Evolutionary conservation across 2,113 vertebrate species (phyloP), one percentile per base, ranked within the genome.

Genomic region (Tetraodon nigroviridis): DNA sequence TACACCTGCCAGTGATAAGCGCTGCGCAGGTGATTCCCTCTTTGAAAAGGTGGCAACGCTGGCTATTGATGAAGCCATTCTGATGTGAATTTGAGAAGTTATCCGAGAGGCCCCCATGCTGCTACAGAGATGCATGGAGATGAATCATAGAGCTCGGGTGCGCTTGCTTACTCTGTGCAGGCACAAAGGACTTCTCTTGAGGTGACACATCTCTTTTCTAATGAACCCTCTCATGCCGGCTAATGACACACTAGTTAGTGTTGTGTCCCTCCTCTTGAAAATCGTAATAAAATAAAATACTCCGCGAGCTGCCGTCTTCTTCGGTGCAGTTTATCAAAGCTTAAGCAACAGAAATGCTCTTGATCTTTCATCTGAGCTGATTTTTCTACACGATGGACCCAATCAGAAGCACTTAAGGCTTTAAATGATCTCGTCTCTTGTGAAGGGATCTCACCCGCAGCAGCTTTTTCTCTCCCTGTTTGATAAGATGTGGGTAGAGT

Each of bases 11-110:
- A 46, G n/a, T 56, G 49, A 46, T 27, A 61, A 51, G 61, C 55
- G 44, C 41, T 53, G 44, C 7, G 1, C 52, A 61, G 54, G 60
- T 68, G 63, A 75, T 37, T 55, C 20, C 41, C 32, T 37, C 37
- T 62, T 42, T 50, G 27, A 58, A 60, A 65, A 48, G n/a, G 46
- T 46, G n/a, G 12, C 14, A 42, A 2, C 16, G 29, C 20, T 18
- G 8, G n/a, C n/a, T 51, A 3, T 46, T 55, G 61, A 77, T 75
- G 51, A 80, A 67, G 20, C 44, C 40, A 16, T 66, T 65, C 47
- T 73, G 58, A 50, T 55, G 49, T 17, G 29, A 58, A 55, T 42
- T 24, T 47, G 53, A 57, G 44, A 64, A 75, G 73, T 54, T 55
- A 51, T 42, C 48, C 45, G 52, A 55, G 48, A 55, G 24, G 54